Evolutionary conservation across 2,113 vertebrate species (phyloP).

Genomic region (Apaloderma vittatum): DNA sequence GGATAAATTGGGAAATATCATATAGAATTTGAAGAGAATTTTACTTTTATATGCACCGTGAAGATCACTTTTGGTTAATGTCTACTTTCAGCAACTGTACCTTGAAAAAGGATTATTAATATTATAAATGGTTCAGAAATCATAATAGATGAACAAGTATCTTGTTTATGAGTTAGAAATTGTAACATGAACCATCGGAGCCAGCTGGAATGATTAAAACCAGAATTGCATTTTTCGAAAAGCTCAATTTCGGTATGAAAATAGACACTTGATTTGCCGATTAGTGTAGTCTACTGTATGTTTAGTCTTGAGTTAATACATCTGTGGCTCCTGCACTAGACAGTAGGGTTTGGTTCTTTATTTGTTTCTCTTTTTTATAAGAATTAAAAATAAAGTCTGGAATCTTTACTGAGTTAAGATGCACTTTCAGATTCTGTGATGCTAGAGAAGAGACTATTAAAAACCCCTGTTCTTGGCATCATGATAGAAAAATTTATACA

Average conservation of each 20-base stretch:
- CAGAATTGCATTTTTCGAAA: neutral
- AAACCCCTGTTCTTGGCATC: fast-evolving
- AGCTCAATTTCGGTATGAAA: neutral
- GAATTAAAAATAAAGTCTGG: neutral
- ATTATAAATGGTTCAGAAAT: neutral
- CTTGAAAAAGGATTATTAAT: neutral
- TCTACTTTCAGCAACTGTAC: neutral
- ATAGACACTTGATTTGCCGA: neutral
- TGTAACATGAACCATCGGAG: neutral
- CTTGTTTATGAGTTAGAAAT: neutral
- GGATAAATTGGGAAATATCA: neutral
- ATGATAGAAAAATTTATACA: neutral
- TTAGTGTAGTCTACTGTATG: neutral
- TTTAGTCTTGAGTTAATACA: neutral
- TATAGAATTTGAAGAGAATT: neutral
- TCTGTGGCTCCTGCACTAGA: neutral
- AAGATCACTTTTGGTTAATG: neutral
- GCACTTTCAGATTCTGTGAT: neutral
- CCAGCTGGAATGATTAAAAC: neutral
- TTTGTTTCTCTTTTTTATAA: neutral
- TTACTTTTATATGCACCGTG: neutral
- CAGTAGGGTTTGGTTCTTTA: neutral
- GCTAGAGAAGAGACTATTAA: neutral
- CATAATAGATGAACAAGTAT: neutral
- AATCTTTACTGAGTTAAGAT: neutral